Base-by-base conservation (phyloP, 1,140 invertebrate genomes). In the Idris sp. region DNA sequence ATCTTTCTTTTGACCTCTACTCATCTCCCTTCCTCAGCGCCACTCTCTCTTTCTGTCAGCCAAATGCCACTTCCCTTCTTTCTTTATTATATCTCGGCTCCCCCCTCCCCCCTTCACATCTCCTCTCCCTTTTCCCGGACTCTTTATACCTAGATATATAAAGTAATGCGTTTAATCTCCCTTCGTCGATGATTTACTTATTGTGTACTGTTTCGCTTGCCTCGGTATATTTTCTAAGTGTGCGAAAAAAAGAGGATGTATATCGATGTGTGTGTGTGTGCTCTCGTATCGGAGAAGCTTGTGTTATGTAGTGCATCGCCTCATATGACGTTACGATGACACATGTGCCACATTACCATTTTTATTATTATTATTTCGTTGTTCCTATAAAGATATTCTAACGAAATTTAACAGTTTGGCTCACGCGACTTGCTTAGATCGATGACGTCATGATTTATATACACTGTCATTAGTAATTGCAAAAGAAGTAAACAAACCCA, bases 151-250 rank as follows among this genome's bases (percentile, higher is more conserved):
- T 73, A 65, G 44, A 73, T 73, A 73, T 61, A 71, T 73, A 65
- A 64, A 64, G 51, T 65, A 73, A 73, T 73, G 69, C 64, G 64
- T 62, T 62, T 71, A 54, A 71, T 64, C 51, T 65, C 51, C 65
- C 58, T 69, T 58, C 53, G 61, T 54, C 74, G 65, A 71, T 64
- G 59, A 75, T 76, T 76, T 76, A 71, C 74, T 64, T 49, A 64
- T 68, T 64, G 62, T 68, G 54, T 68, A 74, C 61, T 59, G 43
- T n/a, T 59, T 75, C 43, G 58, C 59, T 64, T 68, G 64, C 65
- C 71, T 59, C 75, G 58, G 53, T 75, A 61, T n/a, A n/a, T n/a
- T 65, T 71, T 67, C 40, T 65, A 67, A 61, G 51, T 49, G 53
- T 64, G 61, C 54, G 59, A n/a, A n/a, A 65, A 54, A 68, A 65